These are phyloP conservation scores for Actinia tenebrosa DNA, from an alignment of 64 coral and sea anemone genomes.

Conservation along the genomic window DNA sequence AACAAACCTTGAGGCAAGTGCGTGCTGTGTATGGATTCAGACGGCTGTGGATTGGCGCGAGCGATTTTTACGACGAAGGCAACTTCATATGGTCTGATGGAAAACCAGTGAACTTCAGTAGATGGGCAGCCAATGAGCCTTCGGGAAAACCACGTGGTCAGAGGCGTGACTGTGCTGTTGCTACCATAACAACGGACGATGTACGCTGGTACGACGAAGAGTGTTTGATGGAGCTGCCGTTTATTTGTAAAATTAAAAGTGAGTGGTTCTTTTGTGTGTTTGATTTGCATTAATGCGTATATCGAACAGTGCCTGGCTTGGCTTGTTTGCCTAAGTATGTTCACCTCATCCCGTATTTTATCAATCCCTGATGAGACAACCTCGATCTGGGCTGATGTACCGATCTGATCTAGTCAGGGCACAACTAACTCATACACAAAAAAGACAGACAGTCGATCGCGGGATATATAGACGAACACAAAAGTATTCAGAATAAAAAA, in stretches of 20 bases:
- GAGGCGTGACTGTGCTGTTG: conserved; percentile 48
- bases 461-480: no score
- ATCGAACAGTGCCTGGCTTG: no score
- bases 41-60: conserved; percentile 60
- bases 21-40: conserved; percentile 37
- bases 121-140: conserved; percentile 48
- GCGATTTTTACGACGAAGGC: conserved; percentile 17
- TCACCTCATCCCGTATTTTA: no score
- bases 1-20: conserved; percentile 4
- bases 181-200: background rate
- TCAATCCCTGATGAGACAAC: no score
- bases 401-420: no score
- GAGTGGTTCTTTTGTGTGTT: background rate
- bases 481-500: no score
- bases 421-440: no score
- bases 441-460: no score
- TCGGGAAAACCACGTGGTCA: conserved; percentile 24
- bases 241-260: conserved; percentile 73
- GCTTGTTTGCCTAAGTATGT: no score
- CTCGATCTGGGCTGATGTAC: no score
- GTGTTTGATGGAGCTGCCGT: conserved; percentile 50
- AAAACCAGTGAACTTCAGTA: conserved; percentile 8
- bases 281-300: no score
- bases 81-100: conserved; percentile 47
- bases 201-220: conserved; percentile 46